Percentiles rank a stretch among this genome's conserved stretches.
phyloP scores from a whole-genome alignment of 2,888 invertebrate species.

The Drosophila robusta region DNA sequence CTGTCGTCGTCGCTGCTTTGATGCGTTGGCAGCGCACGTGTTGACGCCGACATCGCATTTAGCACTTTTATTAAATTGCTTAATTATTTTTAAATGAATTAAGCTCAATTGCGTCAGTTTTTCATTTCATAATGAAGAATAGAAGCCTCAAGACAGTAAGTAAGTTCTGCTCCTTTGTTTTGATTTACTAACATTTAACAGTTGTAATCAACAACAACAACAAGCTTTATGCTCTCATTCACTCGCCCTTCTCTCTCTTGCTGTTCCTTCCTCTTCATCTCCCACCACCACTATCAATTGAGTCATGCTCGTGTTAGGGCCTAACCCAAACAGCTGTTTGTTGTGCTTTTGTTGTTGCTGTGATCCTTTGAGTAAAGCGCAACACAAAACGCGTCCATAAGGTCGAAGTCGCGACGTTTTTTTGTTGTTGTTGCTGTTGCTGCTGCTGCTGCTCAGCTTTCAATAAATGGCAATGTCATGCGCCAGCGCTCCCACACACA shows the following conservation, averaged over 20 bases:
- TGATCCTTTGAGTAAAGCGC: slow-evolving; percentile 38
- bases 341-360: slow-evolving; percentile 55
- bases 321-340: slow-evolving; percentile 77
- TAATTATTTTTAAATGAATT: slow-evolving; percentile 43
- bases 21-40: slow-evolving; percentile 63
- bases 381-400: slow-evolving; percentile 42
- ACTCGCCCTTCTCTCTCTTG: background rate
- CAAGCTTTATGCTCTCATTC: background rate
- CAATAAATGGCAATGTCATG: slow-evolving; percentile 80
- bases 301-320: slow-evolving; percentile 32
- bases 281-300: slow-evolving; percentile 10
- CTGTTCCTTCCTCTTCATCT: slow-evolving; percentile 2
- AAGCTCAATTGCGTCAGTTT: background rate
- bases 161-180: slow-evolving; percentile 5
- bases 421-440: slow-evolving; percentile 8
- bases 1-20: slow-evolving; percentile 7
- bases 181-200: slow-evolving; percentile 44
- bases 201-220: slow-evolving; percentile 14
- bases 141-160: background rate
- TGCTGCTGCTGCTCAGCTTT: slow-evolving; percentile 50
- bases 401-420: slow-evolving; percentile 40
- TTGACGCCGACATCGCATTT: slow-evolving; percentile 42
- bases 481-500: slow-evolving; percentile 50
- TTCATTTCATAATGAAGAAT: slow-evolving; percentile 3
- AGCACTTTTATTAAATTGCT: slow-evolving; percentile 11